These are phyloP conservation scores for Drosophila vallismaia DNA, from an alignment of 2,888 invertebrate genomes.

Conservation along the genomic window DNA sequence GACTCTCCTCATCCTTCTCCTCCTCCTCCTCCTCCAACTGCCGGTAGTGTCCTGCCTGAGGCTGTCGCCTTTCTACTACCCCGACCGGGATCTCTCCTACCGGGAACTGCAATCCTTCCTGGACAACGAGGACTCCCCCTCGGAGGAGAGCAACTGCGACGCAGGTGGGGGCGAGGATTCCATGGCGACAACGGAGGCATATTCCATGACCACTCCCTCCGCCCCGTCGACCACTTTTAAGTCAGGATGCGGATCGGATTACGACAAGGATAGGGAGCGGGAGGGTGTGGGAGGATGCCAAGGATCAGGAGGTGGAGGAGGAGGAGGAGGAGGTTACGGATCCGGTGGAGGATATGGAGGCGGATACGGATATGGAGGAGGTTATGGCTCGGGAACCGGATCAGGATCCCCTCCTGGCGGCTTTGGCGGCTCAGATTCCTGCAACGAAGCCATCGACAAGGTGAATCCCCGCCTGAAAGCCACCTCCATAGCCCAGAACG, in stretches of 20 bases:
- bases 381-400: background rate
- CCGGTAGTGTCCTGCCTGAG: background rate
- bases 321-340: no score
- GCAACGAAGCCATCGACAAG: background rate
- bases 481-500: conserved; percentile 88
- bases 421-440: background rate
- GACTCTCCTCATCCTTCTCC: background rate
- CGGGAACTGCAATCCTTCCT: background rate
- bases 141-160: background rate
- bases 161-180: background rate
- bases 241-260: background rate
- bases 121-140: background rate
- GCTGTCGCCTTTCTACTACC: background rate
- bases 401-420: background rate
- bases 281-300: background rate
- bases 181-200: background rate
- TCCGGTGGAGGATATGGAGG: background rate
- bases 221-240: background rate
- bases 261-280: background rate
- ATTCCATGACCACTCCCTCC: background rate
- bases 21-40: background rate
- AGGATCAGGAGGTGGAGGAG: no score
- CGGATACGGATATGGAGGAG: background rate
- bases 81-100: conserved; percentile 1
- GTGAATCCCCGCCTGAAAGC: conserved; percentile 82